These are phyloP conservation scores for Odiellus spinosus DNA, from an alignment of 2,888 invertebrate genomes.

Conservation along the genomic window DNA sequence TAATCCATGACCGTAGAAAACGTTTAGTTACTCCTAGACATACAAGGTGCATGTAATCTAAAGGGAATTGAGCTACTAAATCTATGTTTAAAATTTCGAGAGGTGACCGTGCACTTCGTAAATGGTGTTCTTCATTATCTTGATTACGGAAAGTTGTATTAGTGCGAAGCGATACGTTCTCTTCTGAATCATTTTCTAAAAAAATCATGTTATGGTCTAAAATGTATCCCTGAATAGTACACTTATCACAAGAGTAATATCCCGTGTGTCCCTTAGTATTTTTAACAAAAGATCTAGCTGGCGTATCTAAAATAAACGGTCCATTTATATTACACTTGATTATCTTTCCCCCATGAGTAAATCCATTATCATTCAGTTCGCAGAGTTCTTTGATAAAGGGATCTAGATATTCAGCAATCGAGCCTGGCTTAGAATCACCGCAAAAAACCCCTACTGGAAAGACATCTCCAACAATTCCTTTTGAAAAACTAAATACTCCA, in stretches of 20 bases:
- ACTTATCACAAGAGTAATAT: constrained; percentile 5
- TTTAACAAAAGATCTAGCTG: too few species aligned
- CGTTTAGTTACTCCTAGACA: constrained; percentile 23
- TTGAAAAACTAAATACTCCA: too few species aligned
- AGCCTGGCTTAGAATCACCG: too few species aligned
- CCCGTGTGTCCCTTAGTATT: constrained; percentile 3
- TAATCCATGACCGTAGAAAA: constrained; percentile 14
- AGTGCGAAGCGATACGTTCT: constrained; percentile 7
- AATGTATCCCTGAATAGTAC: constrained; percentile 2
- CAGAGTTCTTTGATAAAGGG: too few species aligned
- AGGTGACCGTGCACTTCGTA: constrained; percentile 8
- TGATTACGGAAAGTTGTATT: constrained; percentile 15
- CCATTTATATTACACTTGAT: neutral
- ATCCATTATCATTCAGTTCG: too few species aligned
- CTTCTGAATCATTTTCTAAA: neutral
- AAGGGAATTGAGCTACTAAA: constrained; percentile 21
- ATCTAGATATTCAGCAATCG: too few species aligned
- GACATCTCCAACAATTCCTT: too few species aligned
- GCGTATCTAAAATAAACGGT: constrained; percentile 2
- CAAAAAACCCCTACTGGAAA: too few species aligned
- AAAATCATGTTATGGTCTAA: neutral
- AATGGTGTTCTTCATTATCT: constrained; percentile 18
- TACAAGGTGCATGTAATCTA: constrained; percentile 26
- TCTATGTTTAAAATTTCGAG: constrained; percentile 14
- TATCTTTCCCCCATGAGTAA: too few species aligned